Percentiles rank a stretch among this genome's conserved stretches.
Conservation (phyloP, 2,113 vertebrate species). For the Madoqua kirkii region DNA sequence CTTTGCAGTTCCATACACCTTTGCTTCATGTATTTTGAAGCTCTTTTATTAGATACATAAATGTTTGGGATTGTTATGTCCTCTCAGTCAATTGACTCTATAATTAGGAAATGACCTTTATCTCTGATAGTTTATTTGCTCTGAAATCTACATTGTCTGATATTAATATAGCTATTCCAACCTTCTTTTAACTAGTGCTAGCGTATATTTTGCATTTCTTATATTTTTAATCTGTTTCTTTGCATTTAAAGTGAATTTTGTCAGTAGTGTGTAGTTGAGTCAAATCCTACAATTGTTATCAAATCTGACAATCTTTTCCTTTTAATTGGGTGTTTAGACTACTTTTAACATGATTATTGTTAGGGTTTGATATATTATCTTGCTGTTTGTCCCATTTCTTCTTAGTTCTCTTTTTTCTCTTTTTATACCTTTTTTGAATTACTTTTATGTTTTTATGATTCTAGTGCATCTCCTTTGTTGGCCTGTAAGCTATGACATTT, state of each 20-base stretch:
- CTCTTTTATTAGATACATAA: background rate
- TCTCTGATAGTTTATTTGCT: background rate
- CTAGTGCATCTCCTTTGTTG: background rate
- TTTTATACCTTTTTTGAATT: background rate
- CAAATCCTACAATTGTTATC: background rate
- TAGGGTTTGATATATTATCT: background rate
- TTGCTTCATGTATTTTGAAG: background rate
- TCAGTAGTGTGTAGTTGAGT: background rate
- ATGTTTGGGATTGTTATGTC: background rate
- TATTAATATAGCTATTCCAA: background rate
- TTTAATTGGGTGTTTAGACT: background rate
- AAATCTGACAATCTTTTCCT: background rate
- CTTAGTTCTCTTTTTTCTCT: background rate
- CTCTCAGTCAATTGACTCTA: background rate
- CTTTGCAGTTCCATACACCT: background rate
- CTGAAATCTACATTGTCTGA: background rate
- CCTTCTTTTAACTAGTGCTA: background rate
- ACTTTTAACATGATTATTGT: background rate
- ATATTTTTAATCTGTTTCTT: background rate
- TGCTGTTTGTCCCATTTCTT: background rate
- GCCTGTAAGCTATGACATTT: background rate
- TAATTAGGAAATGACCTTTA: background rate
- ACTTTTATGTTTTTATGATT: background rate
- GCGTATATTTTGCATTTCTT: background rate
- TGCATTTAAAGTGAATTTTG: background rate